Conservation (phyloP, 1,140 invertebrate species). For the Nixonia krombeini region DNA sequence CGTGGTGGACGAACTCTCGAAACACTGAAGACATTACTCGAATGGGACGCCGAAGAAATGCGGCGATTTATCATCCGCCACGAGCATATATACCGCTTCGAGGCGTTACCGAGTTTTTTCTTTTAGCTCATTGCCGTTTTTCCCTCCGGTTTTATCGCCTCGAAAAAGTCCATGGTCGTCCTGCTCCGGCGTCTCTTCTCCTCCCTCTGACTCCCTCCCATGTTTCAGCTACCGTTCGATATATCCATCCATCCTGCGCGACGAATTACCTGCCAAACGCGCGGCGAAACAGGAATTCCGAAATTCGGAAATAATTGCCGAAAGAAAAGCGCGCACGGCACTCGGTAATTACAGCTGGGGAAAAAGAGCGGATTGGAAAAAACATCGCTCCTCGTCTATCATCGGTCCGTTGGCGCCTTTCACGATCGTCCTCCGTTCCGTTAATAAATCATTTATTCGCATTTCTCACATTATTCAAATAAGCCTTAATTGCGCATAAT, state of each 20-base stretch:
- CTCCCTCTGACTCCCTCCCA: too few relatives aligned
- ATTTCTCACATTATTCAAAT: too few relatives aligned
- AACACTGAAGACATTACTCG: constrained; percentile 55
- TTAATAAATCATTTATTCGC: constrained; percentile 1
- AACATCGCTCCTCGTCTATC: constrained; percentile 36
- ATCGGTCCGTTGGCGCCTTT: too few relatives aligned
- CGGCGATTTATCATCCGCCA: constrained; percentile 64
- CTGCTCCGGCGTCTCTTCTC: neutral
- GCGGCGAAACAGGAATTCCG: constrained; percentile 50
- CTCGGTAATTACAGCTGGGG: constrained; percentile 32
- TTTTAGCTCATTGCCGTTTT: constrained; percentile 35
- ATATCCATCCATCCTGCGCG: constrained; percentile 51
- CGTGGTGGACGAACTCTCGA: constrained; percentile 26
- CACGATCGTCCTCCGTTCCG: too few relatives aligned
- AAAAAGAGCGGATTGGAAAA: constrained; percentile 29
- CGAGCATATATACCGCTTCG: constrained; percentile 23
- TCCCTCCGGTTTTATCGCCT: constrained; percentile 40
- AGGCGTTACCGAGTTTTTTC: constrained; percentile 31
- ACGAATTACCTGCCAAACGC: constrained; percentile 61
- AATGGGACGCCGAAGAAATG: constrained; percentile 37
- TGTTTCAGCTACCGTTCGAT: too few relatives aligned
- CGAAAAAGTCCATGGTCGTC: constrained; percentile 8
- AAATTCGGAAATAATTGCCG: constrained; percentile 48
- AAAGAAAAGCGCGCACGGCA: constrained; percentile 27
- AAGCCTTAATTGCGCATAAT: too few relatives aligned